Evolutionary conservation across 1,140 invertebrate species (phyloP).

Genomic region (Cataglyphis hispanica): DNA sequence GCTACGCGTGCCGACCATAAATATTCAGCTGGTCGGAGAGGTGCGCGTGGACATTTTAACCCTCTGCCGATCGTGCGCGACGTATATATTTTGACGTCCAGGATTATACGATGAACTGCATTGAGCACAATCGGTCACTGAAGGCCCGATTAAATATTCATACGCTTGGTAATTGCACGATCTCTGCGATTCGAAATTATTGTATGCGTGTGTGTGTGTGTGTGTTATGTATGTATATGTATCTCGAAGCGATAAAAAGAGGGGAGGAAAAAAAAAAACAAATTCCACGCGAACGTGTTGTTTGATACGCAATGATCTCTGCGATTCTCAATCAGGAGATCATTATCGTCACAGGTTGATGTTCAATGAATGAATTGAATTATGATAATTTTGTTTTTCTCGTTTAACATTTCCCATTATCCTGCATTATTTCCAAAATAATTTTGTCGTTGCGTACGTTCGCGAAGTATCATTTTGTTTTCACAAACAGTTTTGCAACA

Average conservation of each 20-base stretch:
- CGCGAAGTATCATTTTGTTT: constrained; percentile 17
- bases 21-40: constrained; percentile 49
- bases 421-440: constrained; percentile 17
- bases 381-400: constrained; percentile 21
- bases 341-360: constrained; percentile 8
- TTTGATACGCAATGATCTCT: background rate
- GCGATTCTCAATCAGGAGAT: background rate
- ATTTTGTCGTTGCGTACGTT: background rate
- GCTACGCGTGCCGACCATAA: constrained; percentile 40
- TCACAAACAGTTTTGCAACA: constrained; percentile 18
- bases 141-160: constrained; percentile 58
- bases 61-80: constrained; percentile 47
- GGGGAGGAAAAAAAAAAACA: background rate
- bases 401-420: constrained; percentile 14
- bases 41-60: constrained; percentile 49
- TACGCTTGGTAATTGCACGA: constrained; percentile 47
- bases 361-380: constrained; percentile 22
- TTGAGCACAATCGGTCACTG: constrained; percentile 36
- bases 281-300: background rate
- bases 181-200: constrained; percentile 49
- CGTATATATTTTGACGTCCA: constrained; percentile 40
- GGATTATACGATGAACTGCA: constrained; percentile 50
- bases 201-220: no score
- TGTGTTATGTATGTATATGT: no score
- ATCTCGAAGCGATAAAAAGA: background rate